These are phyloP conservation scores for Coenobita brevimanus DNA, from an alignment of 1,140 invertebrate genomes.

Conservation along the genomic window DNA sequence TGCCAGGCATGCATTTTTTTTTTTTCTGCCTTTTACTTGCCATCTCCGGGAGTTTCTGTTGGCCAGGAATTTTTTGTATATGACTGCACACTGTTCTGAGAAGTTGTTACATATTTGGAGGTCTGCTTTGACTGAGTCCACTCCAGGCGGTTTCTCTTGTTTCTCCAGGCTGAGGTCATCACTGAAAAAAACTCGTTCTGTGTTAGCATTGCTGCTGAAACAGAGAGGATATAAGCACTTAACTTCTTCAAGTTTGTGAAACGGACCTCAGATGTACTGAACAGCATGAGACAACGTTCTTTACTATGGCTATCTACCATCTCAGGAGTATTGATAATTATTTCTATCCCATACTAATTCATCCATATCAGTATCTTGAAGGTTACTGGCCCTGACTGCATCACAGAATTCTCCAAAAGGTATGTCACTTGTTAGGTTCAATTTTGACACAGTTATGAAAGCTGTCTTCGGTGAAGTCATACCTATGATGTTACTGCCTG, in stretches of 20 bases:
- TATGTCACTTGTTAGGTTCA: conserved; percentile 17
- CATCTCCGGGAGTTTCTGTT: no score
- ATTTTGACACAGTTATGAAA: conserved; percentile 4
- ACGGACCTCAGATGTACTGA: conserved; percentile 14
- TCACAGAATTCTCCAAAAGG: conserved; percentile 29
- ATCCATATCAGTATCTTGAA: conserved; percentile 11
- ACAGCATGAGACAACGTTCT: conserved; percentile 3
- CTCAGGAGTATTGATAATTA: conserved; percentile 18
- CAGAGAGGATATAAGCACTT: background rate
- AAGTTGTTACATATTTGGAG: no score
- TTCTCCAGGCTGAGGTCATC: conserved; percentile 3
- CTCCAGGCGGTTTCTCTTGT: conserved; percentile 8
- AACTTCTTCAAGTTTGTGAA: conserved; percentile 21
- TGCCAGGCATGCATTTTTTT: no score
- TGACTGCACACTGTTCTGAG: no score
- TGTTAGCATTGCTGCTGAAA: conserved; percentile 16
- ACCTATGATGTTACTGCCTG: background rate
- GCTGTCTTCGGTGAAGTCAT: background rate
- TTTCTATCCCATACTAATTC: background rate
- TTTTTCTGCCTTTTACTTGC: no score
- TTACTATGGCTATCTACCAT: conserved; percentile 12
- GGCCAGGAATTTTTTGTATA: no score
- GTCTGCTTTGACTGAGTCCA: no score
- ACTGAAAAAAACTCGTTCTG: background rate
- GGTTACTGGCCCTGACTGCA: background rate